Evolutionary conservation across 2,113 vertebrate genomes (phyloP).

Genomic region (Crotalus helleri): DNA sequence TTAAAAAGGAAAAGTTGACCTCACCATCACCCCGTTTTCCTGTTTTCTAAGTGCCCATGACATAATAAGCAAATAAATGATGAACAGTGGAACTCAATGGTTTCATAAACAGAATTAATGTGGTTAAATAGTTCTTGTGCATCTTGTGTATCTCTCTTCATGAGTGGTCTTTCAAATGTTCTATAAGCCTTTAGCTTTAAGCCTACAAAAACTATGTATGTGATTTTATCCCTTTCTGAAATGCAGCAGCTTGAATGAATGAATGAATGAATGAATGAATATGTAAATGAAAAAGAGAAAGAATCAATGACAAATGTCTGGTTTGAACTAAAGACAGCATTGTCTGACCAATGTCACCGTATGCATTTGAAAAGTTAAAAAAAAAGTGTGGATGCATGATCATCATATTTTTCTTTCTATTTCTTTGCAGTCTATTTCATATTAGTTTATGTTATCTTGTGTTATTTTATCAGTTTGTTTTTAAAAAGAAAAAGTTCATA

Average conservation of each 20-base stretch:
- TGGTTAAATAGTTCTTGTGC: background rate
- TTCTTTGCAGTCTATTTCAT: background rate
- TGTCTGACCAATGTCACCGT: background rate
- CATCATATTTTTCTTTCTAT: background rate
- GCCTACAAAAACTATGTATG: background rate
- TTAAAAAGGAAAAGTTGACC: background rate
- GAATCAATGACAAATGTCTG: background rate
- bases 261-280: background rate
- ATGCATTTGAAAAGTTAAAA: background rate
- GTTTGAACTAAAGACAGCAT: background rate
- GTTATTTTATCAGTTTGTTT: background rate
- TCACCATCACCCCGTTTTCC: background rate
- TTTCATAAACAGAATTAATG: constrained; percentile 4
- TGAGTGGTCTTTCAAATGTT: background rate
- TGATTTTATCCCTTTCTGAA: background rate
- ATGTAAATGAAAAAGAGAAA: background rate
- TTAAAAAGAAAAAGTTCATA: background rate
- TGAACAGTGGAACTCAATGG: background rate
- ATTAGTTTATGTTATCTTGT: background rate
- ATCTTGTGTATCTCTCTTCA: background rate
- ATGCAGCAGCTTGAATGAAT: background rate
- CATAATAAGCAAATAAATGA: background rate
- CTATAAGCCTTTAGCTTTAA: constrained; percentile 1
- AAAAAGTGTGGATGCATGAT: background rate
- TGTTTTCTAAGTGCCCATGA: background rate